phyloP scores from a whole-genome alignment of 1,140 invertebrate species.

The Heliconius melpomene region DNA sequence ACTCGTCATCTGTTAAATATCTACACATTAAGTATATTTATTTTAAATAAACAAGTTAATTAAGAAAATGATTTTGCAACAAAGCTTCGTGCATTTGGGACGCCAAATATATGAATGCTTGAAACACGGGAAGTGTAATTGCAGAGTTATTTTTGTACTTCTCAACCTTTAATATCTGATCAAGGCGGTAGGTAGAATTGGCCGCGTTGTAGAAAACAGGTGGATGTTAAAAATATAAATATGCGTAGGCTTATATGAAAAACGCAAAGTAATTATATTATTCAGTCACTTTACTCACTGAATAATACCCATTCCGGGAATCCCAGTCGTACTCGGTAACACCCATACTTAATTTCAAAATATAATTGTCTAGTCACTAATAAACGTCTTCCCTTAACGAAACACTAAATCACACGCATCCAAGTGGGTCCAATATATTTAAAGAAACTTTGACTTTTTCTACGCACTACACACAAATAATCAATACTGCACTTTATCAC shows the following conservation, averaged over 20 bases:
- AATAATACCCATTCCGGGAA: conserved; percentile 73
- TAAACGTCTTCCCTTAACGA: conserved; percentile 44
- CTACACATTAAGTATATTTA: background rate
- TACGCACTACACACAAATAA: conserved; percentile 29
- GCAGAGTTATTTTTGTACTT: conserved; percentile 34
- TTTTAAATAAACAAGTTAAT: conserved; percentile 13
- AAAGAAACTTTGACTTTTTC: conserved; percentile 22
- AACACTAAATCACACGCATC: conserved; percentile 55
- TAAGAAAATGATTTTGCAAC: conserved; percentile 7
- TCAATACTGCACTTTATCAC: conserved; percentile 40
- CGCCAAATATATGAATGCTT: conserved; percentile 11
- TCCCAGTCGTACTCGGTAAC: conserved; percentile 77
- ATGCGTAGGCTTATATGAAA: conserved; percentile 9
- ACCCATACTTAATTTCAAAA: conserved; percentile 68
- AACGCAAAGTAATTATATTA: conserved; percentile 11
- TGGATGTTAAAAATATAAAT: conserved; percentile 22
- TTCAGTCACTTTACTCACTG: conserved; percentile 59
- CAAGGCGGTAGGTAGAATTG: conserved; percentile 32
- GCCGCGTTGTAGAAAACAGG: conserved; percentile 27
- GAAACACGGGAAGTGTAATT: conserved; percentile 20
- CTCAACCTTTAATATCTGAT: conserved; percentile 30
- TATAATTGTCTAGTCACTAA: conserved; percentile 47
- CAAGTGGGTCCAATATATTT: conserved; percentile 23
- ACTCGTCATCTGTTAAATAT: background rate
- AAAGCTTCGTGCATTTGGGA: conserved; percentile 25